phyloP scores from a whole-genome alignment of 2,888 invertebrate species.

The Drosophila dives region DNA sequence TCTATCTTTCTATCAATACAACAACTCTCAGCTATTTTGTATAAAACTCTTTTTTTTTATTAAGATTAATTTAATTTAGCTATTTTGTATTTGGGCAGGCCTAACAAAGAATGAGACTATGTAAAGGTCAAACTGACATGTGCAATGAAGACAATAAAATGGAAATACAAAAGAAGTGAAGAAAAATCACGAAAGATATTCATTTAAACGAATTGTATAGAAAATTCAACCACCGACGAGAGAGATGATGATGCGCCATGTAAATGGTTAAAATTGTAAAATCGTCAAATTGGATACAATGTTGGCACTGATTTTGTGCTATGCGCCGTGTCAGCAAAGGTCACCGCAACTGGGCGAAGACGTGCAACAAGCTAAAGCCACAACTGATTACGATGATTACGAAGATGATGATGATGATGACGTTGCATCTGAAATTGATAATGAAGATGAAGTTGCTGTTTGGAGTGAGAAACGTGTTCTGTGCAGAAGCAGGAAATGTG shows the following conservation, averaged over 20 bases:
- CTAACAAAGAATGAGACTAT: not conserved
- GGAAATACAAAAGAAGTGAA: not conserved
- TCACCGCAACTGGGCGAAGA: constrained; percentile 48
- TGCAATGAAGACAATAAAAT: not conserved
- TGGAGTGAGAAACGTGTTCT: constrained; percentile 56
- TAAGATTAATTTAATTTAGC: not conserved
- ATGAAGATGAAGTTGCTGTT: constrained; percentile 35
- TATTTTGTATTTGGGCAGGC: not conserved
- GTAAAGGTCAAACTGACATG: not conserved
- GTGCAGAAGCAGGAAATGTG: constrained; percentile 64
- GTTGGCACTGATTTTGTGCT: constrained; percentile 52
- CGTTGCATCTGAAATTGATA: constrained; percentile 18
- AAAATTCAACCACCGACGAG: not conserved
- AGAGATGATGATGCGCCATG: constrained; percentile 22
- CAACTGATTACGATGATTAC: constrained; percentile 35
- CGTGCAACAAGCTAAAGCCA: constrained; percentile 46
- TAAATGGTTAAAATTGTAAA: constrained; percentile 25
- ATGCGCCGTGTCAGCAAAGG: constrained; percentile 59
- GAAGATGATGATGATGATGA: constrained; percentile 7
- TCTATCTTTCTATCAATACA: not conserved
- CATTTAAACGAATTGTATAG: constrained; percentile 7
- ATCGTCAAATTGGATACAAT: constrained; percentile 43
- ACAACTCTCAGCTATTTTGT: not conserved
- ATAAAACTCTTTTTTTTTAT: not conserved
- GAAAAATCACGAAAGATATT: not conserved